Conservation (phyloP, 2,888 invertebrate species). For the Ectropis crepuscularia region DNA sequence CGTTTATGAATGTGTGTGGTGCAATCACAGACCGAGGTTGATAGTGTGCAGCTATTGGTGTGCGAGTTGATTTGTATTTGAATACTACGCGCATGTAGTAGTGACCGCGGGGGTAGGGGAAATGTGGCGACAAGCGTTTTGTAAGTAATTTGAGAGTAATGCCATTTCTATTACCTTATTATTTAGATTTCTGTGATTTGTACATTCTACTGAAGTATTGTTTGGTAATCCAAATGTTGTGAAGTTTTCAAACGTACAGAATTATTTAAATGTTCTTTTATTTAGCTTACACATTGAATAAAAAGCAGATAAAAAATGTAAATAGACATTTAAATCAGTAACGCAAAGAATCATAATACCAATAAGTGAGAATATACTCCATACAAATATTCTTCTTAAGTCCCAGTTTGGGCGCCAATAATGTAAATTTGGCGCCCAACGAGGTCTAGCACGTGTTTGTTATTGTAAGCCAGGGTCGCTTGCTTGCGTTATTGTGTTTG, state of each 20-base stretch:
- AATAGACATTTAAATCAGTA: conserved; percentile 6
- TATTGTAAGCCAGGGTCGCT: conserved; percentile 18
- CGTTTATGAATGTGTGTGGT: too few species aligned
- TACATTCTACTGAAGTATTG: conserved; percentile 8
- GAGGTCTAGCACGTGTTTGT: conserved; percentile 20
- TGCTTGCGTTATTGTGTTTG: conserved; percentile 20
- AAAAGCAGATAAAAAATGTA: neutral
- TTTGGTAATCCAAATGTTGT: conserved; percentile 1
- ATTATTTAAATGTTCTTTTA: conserved; percentile 1
- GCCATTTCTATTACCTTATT: too few species aligned
- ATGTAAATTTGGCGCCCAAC: conserved; percentile 31
- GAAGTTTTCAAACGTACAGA: conserved; percentile 3
- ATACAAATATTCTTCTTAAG: conserved; percentile 13
- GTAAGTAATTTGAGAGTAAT: too few species aligned
- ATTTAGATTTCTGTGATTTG: too few species aligned
- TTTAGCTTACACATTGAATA: neutral
- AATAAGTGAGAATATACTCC: conserved; percentile 17
- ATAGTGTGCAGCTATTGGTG: too few species aligned
- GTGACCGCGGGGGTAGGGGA: too few species aligned
- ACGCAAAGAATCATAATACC: conserved; percentile 3
- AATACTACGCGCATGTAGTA: too few species aligned
- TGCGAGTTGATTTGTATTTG: too few species aligned
- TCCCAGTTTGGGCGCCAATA: conserved; percentile 27
- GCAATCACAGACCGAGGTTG: too few species aligned
- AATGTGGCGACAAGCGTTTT: too few species aligned